Conservation (phyloP, 2,113 vertebrate species). For the Urocynchramus pylzowi region DNA sequence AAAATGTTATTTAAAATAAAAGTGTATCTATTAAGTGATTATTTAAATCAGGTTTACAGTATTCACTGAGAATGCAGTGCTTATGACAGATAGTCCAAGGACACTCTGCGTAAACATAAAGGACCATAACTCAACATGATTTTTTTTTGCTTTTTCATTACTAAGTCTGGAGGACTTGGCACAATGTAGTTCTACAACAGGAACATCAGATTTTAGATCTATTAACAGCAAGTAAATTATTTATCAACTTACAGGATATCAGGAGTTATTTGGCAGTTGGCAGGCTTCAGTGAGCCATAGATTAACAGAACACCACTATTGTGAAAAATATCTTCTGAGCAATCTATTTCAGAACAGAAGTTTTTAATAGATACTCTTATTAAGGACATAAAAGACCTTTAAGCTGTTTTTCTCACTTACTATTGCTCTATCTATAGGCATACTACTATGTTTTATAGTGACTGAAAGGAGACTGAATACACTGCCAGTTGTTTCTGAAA, state of each 20-base stretch:
- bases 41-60: neutral
- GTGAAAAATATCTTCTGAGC: neutral
- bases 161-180: slow-evolving; percentile 26
- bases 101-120: neutral
- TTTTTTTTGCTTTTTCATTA: neutral
- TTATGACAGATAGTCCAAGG: neutral
- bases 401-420: neutral
- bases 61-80: neutral
- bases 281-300: slow-evolving; percentile 12
- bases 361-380: neutral
- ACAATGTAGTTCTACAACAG: slow-evolving; percentile 17
- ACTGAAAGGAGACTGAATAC: neutral
- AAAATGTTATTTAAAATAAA: neutral
- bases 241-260: slow-evolving; percentile 54
- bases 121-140: neutral
- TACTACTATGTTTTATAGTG: neutral
- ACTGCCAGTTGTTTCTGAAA: neutral
- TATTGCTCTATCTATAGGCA: neutral
- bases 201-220: slow-evolving; percentile 60
- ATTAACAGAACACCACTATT: neutral
- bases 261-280: slow-evolving; percentile 49
- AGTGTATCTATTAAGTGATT: neutral
- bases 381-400: neutral
- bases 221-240: slow-evolving; percentile 59
- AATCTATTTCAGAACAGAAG: neutral